Conservation (phyloP, 2,113 vertebrate genomes). For the Scalopus aquaticus region DNA sequence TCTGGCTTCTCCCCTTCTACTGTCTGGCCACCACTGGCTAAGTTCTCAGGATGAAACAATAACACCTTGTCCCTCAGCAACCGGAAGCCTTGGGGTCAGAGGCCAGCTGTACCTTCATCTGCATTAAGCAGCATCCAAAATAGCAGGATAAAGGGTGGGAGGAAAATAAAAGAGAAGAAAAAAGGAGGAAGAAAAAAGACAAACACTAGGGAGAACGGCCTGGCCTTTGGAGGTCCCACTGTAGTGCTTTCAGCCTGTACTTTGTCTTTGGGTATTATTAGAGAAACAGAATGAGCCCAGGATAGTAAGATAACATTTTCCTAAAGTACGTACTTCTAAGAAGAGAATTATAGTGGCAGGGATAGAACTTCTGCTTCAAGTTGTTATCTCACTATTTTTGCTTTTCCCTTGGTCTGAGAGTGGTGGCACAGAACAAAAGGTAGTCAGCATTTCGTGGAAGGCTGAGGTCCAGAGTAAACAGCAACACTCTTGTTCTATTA, state of each 20-base stretch:
- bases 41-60: neutral
- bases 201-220: neutral
- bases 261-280: neutral
- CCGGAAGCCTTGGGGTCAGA: neutral
- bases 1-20: neutral
- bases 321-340: neutral
- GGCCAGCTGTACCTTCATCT: neutral
- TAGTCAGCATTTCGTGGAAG: neutral
- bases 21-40: neutral
- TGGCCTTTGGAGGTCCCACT: neutral
- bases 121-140: neutral
- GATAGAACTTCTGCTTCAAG: neutral
- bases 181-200: neutral
- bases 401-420: neutral
- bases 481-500: neutral
- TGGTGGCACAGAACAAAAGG: neutral
- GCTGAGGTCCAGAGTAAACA: neutral
- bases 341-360: neutral
- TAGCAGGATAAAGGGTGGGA: neutral
- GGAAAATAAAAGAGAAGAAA: neutral
- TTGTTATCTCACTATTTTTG: neutral
- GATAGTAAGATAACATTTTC: neutral
- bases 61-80: too few species aligned
- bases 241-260: accelerated
- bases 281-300: neutral